A percentile compares a stretch with the other conserved stretches of the same genome.
These are phyloP conservation scores for Ylistrum balloti DNA, from an alignment of 1,140 invertebrate species.

Conservation along the genomic window DNA sequence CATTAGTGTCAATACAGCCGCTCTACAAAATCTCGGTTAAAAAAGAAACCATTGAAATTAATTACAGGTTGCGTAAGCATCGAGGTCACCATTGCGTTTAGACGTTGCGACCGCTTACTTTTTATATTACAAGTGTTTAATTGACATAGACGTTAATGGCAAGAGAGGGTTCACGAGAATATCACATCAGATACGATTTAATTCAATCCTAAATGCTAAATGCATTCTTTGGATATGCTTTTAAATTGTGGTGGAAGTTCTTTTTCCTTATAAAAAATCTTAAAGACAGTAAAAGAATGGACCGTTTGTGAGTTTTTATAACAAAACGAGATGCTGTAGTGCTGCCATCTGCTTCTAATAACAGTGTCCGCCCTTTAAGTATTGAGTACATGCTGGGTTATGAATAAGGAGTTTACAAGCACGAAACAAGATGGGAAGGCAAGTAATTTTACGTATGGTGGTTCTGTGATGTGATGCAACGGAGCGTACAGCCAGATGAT, in stretches of 20 bases:
- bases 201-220: not conserved
- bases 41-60: not conserved
- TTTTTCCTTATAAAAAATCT: not conserved
- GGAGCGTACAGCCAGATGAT: not conserved
- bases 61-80: not conserved
- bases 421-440: not conserved
- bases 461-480: not conserved
- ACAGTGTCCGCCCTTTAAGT: constrained; percentile 11
- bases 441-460: constrained; percentile 35
- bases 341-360: not conserved
- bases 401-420: constrained; percentile 26
- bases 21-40: not conserved
- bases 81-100: not conserved
- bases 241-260: not conserved
- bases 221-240: not conserved
- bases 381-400: not conserved
- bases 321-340: not conserved
- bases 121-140: not conserved
- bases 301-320: not conserved
- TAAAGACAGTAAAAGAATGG: not conserved
- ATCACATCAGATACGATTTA: not conserved
- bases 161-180: not conserved
- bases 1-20: not conserved
- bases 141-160: constrained; percentile 6
- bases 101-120: constrained; percentile 26